Evolutionary conservation across 2,113 vertebrate species (phyloP).

Genomic region (Petrocephalus microphthalmus): DNA sequence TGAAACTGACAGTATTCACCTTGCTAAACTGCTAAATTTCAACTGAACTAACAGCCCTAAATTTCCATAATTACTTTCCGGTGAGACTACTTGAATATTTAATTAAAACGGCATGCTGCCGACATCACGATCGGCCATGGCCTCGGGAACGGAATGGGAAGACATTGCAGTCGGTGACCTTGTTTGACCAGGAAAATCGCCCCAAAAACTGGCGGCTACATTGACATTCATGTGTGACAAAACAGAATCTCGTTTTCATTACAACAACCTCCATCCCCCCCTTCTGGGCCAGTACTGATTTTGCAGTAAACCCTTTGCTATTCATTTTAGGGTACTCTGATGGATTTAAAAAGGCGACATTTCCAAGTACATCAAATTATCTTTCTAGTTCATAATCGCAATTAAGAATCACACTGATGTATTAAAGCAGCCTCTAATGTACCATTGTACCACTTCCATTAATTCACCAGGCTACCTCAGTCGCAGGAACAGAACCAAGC

Average conservation of each 20-base stretch:
- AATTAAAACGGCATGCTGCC: not conserved
- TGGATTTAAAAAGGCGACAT: not conserved
- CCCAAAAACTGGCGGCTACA: not conserved
- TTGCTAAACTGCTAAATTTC: not conserved
- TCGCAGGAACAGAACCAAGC: not conserved
- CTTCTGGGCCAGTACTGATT: not conserved
- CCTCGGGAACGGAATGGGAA: not conserved
- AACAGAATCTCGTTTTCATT: not conserved
- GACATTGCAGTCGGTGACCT: not conserved
- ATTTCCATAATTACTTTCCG: conserved; percentile 16
- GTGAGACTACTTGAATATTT: not conserved
- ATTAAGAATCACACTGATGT: not conserved
- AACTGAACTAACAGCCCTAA: not conserved
- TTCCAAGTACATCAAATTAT: not conserved
- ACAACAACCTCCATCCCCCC: not conserved
- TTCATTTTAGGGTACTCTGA: not conserved
- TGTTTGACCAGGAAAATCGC: not conserved
- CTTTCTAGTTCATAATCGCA: not conserved
- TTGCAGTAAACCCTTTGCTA: not conserved
- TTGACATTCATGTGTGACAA: not conserved
- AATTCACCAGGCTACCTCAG: not conserved
- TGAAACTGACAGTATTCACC: conserved; percentile 2
- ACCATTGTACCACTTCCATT: not conserved
- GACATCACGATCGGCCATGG: not conserved
- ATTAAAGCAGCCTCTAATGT: not conserved